These are phyloP conservation scores for Formica selysi DNA, from an alignment of 1,140 invertebrate genomes.

Conservation along the genomic window DNA sequence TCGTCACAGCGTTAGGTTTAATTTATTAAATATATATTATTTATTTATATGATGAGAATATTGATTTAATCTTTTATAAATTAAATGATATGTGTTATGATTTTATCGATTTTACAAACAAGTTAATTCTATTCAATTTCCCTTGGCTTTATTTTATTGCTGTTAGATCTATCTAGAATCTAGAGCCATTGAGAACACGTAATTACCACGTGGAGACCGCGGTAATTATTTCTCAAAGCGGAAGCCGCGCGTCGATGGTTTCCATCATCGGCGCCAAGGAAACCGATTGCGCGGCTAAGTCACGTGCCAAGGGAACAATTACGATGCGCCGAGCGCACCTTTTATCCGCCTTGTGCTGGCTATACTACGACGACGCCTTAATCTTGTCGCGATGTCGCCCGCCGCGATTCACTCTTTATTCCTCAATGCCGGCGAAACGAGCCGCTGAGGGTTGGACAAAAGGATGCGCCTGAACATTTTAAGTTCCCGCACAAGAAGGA, in stretches of 20 bases:
- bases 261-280: constrained; percentile 42
- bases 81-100: background rate
- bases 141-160: constrained; percentile 4
- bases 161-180: constrained; percentile 11
- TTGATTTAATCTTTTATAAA: background rate
- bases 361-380: constrained; percentile 51
- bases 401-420: constrained; percentile 51
- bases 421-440: constrained; percentile 64
- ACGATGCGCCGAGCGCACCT: constrained; percentile 64
- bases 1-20: background rate
- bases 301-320: constrained; percentile 67
- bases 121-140: constrained; percentile 35
- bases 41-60: background rate
- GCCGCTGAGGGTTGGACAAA: constrained; percentile 56
- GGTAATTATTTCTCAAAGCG: constrained; percentile 53
- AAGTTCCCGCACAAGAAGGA: constrained; percentile 59
- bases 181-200: constrained; percentile 47
- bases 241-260: constrained; percentile 50
- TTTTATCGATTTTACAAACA: background rate
- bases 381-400: constrained; percentile 30
- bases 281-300: constrained; percentile 58
- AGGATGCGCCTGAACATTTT: constrained; percentile 65
- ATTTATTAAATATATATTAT: background rate
- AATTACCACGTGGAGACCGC: constrained; percentile 59
- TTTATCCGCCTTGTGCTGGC: constrained; percentile 60